phyloP scores from a whole-genome alignment of 2,113 vertebrate species.

The Emydura subglobosa region DNA sequence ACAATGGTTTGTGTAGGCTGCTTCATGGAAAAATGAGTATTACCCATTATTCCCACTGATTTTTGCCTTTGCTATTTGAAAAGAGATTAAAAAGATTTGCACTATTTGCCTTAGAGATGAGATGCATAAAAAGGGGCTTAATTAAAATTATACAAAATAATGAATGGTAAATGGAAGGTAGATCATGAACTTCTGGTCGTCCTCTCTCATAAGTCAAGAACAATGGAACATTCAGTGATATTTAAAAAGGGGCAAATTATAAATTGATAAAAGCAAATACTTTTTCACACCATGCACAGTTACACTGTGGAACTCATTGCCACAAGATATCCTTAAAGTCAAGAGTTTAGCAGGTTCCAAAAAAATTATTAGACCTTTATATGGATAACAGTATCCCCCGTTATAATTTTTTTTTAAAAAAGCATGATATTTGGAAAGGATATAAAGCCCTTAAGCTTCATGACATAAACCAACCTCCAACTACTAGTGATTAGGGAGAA shows the following conservation, averaged over 20 bases:
- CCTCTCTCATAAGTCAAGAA: neutral
- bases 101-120: neutral
- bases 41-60: neutral
- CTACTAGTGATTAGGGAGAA: neutral
- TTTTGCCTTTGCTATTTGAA: neutral
- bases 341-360: neutral
- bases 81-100: neutral
- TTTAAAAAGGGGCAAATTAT: neutral
- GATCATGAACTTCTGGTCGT: neutral
- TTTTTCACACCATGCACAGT: constrained; percentile 20
- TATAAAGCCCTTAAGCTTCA: neutral
- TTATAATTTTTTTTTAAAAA: neutral
- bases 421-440: neutral
- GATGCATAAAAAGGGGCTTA: neutral
- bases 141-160: neutral
- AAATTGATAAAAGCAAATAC: neutral
- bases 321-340: neutral
- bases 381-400: neutral
- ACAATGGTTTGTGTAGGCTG: neutral
- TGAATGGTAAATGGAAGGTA: neutral
- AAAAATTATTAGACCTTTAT: neutral
- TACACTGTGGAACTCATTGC: neutral
- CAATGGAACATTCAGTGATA: constrained; percentile 8
- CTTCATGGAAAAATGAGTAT: neutral
- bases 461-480: neutral